Percentiles rank a stretch among this genome's conserved stretches.
Evolutionary conservation across 2,888 invertebrate species (phyloP).

Genomic region (Julus scandinavius): DNA sequence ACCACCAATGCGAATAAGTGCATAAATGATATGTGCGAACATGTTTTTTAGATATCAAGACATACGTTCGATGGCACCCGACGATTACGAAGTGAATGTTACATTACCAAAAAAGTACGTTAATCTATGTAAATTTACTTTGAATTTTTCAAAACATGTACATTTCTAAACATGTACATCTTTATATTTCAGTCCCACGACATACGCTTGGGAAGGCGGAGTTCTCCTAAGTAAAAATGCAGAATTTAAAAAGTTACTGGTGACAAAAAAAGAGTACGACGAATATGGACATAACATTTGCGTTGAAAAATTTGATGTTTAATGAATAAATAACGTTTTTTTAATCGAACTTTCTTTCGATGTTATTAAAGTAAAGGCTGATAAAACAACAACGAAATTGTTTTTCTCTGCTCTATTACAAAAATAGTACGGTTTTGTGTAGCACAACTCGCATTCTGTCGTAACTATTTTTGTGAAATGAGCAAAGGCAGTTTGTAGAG

Average conservation of each 20-base stretch:
- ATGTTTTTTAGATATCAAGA: conserved; percentile 70
- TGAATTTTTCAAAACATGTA: background rate
- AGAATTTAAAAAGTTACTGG: conserved; percentile 73
- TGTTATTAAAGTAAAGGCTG: background rate
- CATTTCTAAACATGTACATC: background rate
- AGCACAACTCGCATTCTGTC: too few species aligned
- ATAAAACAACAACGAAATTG: background rate
- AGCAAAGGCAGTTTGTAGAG: too few species aligned
- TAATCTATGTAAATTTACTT: background rate
- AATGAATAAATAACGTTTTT: background rate
- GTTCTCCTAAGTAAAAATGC: conserved; percentile 78
- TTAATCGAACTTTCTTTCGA: background rate
- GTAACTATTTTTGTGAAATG: too few species aligned
- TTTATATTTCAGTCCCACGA: conserved; percentile 69
- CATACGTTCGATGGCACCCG: conserved; percentile 80
- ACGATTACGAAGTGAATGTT: conserved; percentile 81
- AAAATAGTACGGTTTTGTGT: too few species aligned
- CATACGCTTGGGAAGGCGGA: conserved; percentile 92
- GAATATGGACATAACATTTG: conserved; percentile 79
- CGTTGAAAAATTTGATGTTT: conserved; percentile 64
- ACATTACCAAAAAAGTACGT: conserved; percentile 75
- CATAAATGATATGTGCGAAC: background rate
- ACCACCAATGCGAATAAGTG: background rate
- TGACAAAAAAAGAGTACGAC: conserved; percentile 88
- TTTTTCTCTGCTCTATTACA: too few species aligned